Base-by-base conservation (phyloP, 2,113 vertebrate species). In the Leptobrachium ailaonicum region DNA sequence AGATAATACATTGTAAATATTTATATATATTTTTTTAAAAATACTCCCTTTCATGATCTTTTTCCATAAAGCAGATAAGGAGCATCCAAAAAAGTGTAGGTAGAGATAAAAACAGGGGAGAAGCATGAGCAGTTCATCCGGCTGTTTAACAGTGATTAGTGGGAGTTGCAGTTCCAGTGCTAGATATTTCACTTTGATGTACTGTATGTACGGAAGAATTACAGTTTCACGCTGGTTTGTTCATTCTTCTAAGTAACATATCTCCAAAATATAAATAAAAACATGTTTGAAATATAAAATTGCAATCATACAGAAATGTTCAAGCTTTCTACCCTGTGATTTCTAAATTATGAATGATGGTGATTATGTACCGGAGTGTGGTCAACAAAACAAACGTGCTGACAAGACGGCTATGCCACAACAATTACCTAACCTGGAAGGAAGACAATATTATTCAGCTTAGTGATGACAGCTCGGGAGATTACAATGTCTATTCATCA, bases 311-410 rank as follows among this genome's bases (percentile, higher is more conserved):
- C 56, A 60, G 13, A 40, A 47, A 45, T 3, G 5, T 64, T 43
- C 44, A 45, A 47, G 9, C 43, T 64, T 42, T 47, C 60, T 75
- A 66, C 58, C 43, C 47, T 40, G 14, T 75, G 62, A 44, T 47
- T 12, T 32, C 43, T 75, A 66, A 75, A 75, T 75, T 63, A 75
- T 75, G 43, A 63, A 64, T 75, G 60, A 63, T 64, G 58, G 58
- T 20, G 69, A 53, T 53, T 71, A 71, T 50, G 56, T 60, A 60
- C 11, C 8, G 53, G 47, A 6, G 41, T 71, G 68, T 47, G 68
- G 68, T 71, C 68, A 71, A 47, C 56, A 60, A 60, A 14, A 14
- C 56, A 60, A 12, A 54, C 41, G 2, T 53, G 47, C 47, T 71
- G 70, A 71, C 20, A 53, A 44, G 45, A 54, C 6, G 53, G 12